A percentile compares a stretch with the other conserved stretches of the same genome.
phyloP scores from a whole-genome alignment of 2,888 invertebrate species.

The Cantharis flavilabris region DNA sequence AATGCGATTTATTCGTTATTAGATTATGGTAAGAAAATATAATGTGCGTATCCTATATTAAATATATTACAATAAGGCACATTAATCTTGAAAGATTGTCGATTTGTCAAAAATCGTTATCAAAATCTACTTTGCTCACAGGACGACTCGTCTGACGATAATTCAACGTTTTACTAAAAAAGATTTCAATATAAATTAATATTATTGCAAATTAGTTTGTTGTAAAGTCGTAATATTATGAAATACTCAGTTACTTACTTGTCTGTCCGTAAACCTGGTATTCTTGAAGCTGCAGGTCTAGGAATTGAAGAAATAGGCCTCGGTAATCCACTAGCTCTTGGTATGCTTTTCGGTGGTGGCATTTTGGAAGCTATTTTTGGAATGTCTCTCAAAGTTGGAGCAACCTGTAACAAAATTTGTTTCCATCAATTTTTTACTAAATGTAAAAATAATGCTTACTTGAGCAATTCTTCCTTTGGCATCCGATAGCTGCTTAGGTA shows the following conservation, averaged over 20 bases:
- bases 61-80: constrained; percentile 16
- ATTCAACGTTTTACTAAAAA: background rate
- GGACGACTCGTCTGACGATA: constrained; percentile 16
- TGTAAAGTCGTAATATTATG: too few relatives aligned
- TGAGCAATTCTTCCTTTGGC: constrained; percentile 24
- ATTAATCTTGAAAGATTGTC: constrained; percentile 3
- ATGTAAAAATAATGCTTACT: constrained; percentile 10
- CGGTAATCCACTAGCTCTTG: constrained; percentile 49
- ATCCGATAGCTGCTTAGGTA: constrained; percentile 29
- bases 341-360: constrained; percentile 26
- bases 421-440: background rate
- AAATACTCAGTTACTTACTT: constrained; percentile 31
- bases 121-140: constrained; percentile 12
- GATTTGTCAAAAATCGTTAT: constrained; percentile 22
- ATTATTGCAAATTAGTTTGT: background rate
- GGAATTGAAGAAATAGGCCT: constrained; percentile 50
- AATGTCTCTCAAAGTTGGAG: constrained; percentile 15
- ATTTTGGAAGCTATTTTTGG: constrained; percentile 12
- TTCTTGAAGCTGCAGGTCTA: constrained; percentile 46
- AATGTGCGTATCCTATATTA: background rate
- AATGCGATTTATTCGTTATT: background rate
- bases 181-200: background rate
- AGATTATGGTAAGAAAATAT: background rate
- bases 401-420: constrained; percentile 14
- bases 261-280: constrained; percentile 47